Evolutionary conservation across 2,113 vertebrate genomes (phyloP).

Genomic region (Pseudopipra pipra): DNA sequence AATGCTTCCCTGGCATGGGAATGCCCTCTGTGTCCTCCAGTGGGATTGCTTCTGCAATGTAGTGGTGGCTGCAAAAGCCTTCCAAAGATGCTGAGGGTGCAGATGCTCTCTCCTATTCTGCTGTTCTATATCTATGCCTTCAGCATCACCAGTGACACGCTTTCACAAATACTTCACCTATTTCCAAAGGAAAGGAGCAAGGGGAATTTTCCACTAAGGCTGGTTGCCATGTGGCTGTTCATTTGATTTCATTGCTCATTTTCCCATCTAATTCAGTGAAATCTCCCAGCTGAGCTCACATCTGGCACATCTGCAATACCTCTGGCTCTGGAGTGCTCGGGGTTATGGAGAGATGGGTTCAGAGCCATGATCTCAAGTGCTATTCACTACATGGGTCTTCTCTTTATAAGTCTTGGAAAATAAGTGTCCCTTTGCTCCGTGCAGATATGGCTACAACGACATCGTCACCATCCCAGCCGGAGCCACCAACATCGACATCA

Average conservation of each 20-base stretch:
- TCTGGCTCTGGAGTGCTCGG: neutral
- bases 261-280: neutral
- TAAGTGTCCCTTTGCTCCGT: neutral
- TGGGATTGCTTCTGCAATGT: neutral
- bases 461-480: slow-evolving; percentile 91
- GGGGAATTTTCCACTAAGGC: neutral
- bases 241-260: neutral
- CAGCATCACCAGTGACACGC: neutral
- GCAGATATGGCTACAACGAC: slow-evolving; percentile 92
- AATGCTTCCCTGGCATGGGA: neutral
- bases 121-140: neutral
- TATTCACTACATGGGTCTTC: rapidly evolving
- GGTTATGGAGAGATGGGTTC: neutral
- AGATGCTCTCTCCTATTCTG: neutral
- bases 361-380: neutral
- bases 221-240: neutral
- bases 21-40: neutral
- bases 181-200: neutral
- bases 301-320: neutral
- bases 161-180: neutral
- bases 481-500: slow-evolving; percentile 94
- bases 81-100: neutral
- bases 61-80: neutral
- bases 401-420: neutral
- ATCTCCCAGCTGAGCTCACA: neutral